Evolutionary conservation across 2,888 invertebrate species (phyloP), one percentile per base, ranked within the genome.

Genomic region (Aricia artaxerxes): DNA sequence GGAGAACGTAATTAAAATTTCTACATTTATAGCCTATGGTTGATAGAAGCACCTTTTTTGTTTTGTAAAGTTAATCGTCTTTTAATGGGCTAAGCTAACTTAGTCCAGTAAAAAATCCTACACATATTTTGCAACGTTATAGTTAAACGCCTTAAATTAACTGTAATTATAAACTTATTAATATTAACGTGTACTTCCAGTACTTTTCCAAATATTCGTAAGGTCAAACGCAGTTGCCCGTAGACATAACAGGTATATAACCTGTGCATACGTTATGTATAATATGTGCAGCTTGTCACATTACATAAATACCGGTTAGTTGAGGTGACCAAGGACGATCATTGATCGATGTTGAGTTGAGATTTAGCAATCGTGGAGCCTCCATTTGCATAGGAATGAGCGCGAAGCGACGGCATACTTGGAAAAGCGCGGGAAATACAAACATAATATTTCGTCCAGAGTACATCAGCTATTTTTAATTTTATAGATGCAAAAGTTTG

Each of bases 301-400:
- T 38, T 64, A 69, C 24, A 69, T 69, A 69, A 69, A 11, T 69
- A 69, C 35, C 69, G 69, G 69, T 69, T 69, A 69, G 69, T 35
- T 69, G 13, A 69, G 69, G 24, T 35, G 13, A 13, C 69, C 31
- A 13, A 69, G 69, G 35, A 69, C 35, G 69, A 69, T 69, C 69
- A 24, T 61, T 61, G 61, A 24, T 35, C 31, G 9, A 64, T 31
- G 31, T 9, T 9, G 61, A 61, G 24, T 13, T 61, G 61, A 24
- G 24, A 4, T 24, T 61, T 61, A 61, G 61, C 16, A 57, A 57
- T 57, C 57, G 16, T 57, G 57, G 57, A 57, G 57, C 57, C 53
- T 53, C 11, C 57, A 57, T 16, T 16, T 16, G 57, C 57, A 57
- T 57, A 16, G 57, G 16, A 57, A 57, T 57, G 57, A 16, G 16